These are phyloP conservation scores for Eremobia ochroleuca DNA, from an alignment of 2,888 invertebrate genomes.

Conservation along the genomic window DNA sequence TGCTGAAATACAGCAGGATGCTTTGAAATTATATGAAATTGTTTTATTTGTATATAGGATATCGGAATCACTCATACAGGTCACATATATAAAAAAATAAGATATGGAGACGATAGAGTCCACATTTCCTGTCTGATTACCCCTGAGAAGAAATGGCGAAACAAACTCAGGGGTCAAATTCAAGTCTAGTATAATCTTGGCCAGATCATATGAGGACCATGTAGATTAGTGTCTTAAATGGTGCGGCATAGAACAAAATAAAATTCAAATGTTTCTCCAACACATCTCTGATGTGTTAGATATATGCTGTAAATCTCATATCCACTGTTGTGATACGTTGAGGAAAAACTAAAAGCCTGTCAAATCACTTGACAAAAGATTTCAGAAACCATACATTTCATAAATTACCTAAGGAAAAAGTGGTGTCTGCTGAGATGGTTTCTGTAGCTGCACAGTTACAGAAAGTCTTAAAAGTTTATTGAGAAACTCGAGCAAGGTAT, in stretches of 20 bases:
- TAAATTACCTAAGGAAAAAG: not conserved
- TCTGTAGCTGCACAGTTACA: not conserved
- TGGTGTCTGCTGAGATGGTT: not conserved
- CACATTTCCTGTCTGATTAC: not conserved
- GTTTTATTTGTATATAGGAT: not conserved
- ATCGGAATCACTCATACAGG: not conserved
- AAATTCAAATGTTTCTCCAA: not conserved
- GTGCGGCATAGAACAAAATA: not conserved
- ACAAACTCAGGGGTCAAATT: not conserved
- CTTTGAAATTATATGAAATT: not conserved
- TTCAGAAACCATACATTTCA: not conserved
- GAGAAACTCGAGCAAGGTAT: not conserved
- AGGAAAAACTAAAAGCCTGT: not conserved
- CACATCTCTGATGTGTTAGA: not conserved
- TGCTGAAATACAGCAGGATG: not conserved
- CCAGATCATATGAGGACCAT: no score
- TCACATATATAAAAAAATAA: not conserved
- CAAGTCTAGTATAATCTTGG: not conserved
- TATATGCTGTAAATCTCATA: not conserved
- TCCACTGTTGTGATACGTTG: not conserved
- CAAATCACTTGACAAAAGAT: not conserved
- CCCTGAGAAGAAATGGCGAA: not conserved
- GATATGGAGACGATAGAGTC: not conserved
- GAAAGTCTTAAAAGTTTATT: not conserved
- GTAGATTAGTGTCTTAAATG: not conserved